Evolutionary conservation across 2,888 invertebrate species (phyloP).

Genomic region (Diploptera punctata): DNA sequence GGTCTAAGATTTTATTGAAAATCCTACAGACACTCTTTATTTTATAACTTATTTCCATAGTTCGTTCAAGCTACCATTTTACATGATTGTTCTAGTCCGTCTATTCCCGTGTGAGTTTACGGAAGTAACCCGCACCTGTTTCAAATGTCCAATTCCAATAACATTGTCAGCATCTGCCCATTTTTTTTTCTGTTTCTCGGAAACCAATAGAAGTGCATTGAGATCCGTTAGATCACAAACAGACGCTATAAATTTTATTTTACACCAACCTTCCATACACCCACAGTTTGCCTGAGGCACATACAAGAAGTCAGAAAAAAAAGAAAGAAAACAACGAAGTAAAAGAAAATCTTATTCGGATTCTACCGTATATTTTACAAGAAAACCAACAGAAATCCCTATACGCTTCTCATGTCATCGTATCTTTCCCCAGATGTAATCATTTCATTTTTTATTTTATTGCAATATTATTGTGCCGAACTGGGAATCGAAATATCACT

Average conservation of each 20-base stretch:
- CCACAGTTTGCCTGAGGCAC: not conserved
- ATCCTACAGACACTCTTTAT: too few relatives aligned
- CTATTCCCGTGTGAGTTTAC: too few relatives aligned
- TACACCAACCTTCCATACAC: not conserved
- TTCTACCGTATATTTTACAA: not conserved
- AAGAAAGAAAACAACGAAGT: not conserved
- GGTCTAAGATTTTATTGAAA: too few relatives aligned
- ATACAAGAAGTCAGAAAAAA: not conserved
- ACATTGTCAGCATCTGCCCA: not conserved
- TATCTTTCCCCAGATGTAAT: not conserved
- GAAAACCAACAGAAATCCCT: too few relatives aligned
- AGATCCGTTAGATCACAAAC: not conserved
- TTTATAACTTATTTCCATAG: too few relatives aligned
- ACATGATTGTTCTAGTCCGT: too few relatives aligned
- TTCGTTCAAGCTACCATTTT: too few relatives aligned
- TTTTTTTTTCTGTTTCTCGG: not conserved
- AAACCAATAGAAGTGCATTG: not conserved
- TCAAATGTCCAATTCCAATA: too few relatives aligned
- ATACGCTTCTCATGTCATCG: not conserved
- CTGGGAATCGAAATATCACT: conserved; percentile 23
- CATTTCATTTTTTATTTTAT: conserved; percentile 28
- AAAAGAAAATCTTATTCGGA: conserved; percentile 23
- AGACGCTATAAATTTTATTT: conserved; percentile 22
- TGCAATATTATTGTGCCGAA: conserved; percentile 25
- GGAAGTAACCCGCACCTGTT: too few relatives aligned